Evolutionary conservation across 2,113 vertebrate genomes (phyloP).

Genomic region (Cavia aperea): DNA sequence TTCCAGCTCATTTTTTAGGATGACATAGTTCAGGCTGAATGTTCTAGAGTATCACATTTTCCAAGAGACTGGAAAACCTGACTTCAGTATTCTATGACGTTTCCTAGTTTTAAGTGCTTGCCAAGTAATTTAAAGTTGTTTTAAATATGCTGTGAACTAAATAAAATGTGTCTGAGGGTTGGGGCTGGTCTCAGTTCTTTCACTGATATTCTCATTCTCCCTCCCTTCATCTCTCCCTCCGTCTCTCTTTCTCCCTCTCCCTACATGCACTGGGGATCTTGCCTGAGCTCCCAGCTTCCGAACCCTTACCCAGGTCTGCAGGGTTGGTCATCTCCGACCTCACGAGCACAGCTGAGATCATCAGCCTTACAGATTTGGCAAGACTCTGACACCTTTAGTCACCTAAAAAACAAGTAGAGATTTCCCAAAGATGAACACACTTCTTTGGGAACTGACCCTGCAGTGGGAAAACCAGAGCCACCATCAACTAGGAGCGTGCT

Average conservation of each 20-base stretch:
- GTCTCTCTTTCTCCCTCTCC: not conserved
- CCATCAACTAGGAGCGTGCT: not conserved
- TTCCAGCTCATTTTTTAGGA: not conserved
- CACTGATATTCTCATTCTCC: too few species aligned
- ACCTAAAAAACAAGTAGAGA: not conserved
- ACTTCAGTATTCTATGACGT: not conserved
- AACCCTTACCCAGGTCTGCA: not conserved
- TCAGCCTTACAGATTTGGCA: not conserved
- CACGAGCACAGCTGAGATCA: not conserved
- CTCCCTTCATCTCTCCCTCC: too few species aligned
- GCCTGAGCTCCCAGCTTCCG: not conserved
- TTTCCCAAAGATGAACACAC: not conserved
- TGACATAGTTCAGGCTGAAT: not conserved
- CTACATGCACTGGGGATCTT: not conserved
- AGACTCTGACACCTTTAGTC: not conserved
- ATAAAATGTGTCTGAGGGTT: not conserved
- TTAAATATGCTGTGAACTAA: not conserved
- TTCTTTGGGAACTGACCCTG: not conserved
- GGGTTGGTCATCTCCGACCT: not conserved
- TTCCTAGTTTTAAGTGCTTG: constrained; percentile 14
- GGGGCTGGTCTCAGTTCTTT: not conserved
- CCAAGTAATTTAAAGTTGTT: constrained; percentile 33
- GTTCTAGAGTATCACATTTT: constrained; percentile 4
- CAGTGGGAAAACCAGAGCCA: not conserved
- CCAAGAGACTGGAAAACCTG: constrained; percentile 28